A percentile compares a stretch with the other conserved stretches of the same genome.
These are phyloP conservation scores for Cheirogaleus major DNA, from an alignment of 2,797 vertebrate species.

Conservation along the genomic window DNA sequence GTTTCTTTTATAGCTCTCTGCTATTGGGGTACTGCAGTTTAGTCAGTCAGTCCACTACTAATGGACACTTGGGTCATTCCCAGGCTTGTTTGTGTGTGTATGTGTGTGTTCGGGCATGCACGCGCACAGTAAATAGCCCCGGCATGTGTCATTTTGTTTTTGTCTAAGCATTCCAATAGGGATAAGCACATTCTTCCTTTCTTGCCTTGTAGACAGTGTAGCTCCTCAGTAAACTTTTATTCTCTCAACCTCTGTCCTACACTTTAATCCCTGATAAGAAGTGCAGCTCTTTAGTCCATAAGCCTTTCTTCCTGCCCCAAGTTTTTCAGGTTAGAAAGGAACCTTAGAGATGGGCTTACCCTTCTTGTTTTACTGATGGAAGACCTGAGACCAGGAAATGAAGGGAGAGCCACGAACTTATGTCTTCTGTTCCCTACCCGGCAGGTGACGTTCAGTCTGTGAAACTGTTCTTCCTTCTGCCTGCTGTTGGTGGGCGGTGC, in stretches of 20 bases:
- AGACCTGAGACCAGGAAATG: not conserved
- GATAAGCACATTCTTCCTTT: not conserved
- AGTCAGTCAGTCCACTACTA: not conserved
- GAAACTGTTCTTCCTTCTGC: not conserved
- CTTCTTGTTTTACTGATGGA: not conserved
- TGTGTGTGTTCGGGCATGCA: not conserved
- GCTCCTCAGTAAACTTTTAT: not conserved
- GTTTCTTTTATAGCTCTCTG: not conserved
- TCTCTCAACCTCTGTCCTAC: not conserved
- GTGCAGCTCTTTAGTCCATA: not conserved
- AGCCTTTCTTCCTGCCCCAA: not conserved
- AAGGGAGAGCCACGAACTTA: not conserved
- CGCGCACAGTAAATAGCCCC: not conserved
- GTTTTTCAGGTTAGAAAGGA: not conserved
- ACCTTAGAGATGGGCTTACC: not conserved
- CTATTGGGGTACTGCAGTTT: not conserved
- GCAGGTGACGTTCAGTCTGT: not conserved
- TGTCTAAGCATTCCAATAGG: not conserved
- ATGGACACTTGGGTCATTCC: not conserved
- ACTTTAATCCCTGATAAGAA: not conserved
- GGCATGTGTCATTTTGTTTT: not conserved
- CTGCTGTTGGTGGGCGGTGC: not conserved
- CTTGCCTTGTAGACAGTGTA: not conserved
- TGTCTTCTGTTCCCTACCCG: not conserved
- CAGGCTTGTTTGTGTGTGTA: slow-evolving; percentile 19